Evolutionary conservation across 2,797 vertebrate species (phyloP).

Genomic region (Spatula clypeata): DNA sequence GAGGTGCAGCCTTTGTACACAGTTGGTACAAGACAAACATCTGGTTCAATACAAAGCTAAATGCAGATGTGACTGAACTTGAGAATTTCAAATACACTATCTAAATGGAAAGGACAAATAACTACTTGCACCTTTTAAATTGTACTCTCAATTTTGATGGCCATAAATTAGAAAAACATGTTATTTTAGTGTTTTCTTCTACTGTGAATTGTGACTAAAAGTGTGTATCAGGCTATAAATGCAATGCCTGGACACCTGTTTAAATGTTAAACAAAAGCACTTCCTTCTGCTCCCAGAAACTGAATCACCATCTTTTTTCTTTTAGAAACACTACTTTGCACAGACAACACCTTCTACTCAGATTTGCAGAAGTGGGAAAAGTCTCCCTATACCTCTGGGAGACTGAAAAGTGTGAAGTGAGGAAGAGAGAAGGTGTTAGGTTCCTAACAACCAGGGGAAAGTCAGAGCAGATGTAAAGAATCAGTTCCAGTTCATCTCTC

Average conservation of each 20-base stretch:
- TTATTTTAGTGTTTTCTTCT: neutral
- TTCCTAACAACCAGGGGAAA: neutral
- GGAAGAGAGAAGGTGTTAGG: neutral
- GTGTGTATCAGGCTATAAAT: neutral
- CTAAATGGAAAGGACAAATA: neutral
- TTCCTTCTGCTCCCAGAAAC: neutral
- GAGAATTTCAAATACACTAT: neutral
- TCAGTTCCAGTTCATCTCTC: neutral
- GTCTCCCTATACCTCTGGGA: neutral
- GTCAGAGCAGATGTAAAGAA: neutral
- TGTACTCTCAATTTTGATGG: neutral
- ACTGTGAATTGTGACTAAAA: neutral
- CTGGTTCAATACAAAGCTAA: neutral
- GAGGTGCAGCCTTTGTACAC: neutral
- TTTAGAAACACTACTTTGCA: neutral
- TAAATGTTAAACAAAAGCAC: neutral
- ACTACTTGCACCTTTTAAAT: neutral
- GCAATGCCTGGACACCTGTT: neutral
- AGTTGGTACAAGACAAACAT: neutral
- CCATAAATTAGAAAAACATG: neutral
- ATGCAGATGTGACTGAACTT: neutral
- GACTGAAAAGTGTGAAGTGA: neutral
- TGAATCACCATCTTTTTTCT: neutral
- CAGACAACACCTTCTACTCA: neutral
- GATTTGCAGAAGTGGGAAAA: neutral